Evolutionary conservation across 2,888 invertebrate genomes (phyloP), one percentile per base, ranked within the genome.

Genomic region (Dasypolia templi): DNA sequence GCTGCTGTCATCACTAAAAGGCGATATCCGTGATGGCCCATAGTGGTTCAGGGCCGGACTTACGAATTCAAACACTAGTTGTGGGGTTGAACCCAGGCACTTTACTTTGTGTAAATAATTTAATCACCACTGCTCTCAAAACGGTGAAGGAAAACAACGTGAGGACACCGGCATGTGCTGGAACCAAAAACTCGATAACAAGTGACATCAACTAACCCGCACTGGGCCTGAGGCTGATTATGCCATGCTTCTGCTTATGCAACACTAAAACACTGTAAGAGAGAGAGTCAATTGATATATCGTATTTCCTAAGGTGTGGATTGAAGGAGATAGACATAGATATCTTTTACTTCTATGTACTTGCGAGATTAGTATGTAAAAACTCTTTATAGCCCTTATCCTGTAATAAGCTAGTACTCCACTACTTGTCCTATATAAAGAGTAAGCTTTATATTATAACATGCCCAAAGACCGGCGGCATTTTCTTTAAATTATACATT

Each of bases 401-500:
- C 5, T 46, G 39, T 59, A 26, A 67, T 58, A 44, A 35, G n/a
- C 14, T 35, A 35, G 29, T 11, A 12, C 12, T 12, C 42, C 12
- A 32, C 9, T n/a, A 72, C 56, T 32, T n/a, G 1, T 1, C 19
- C 11, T 72, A 32, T 32, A 3, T 26, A n/a, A 46, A 53, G n/a
- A 19, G 7, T n/a, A 53, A n/a, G 6, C 29, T 29, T 63, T 51
- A 35, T 42, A 35, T 42, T 29, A 59, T n/a, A 67, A 29, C 35
- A 19, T 14, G 17, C 56, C 3, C 2, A 56, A 75, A 58, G 0
- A n/a, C 19, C 5, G 6, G 35, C 2, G 44, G 4, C 39, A 61
- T 26, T 69, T 59, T 53, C 51, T 56, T 62, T 1, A 59, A 56
- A 68, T 29, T 61, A 29, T 32, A 14, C 19, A 51, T 56, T 14